Conservation (phyloP, 2,888 invertebrate species). For the Harpalus rufipes region DNA sequence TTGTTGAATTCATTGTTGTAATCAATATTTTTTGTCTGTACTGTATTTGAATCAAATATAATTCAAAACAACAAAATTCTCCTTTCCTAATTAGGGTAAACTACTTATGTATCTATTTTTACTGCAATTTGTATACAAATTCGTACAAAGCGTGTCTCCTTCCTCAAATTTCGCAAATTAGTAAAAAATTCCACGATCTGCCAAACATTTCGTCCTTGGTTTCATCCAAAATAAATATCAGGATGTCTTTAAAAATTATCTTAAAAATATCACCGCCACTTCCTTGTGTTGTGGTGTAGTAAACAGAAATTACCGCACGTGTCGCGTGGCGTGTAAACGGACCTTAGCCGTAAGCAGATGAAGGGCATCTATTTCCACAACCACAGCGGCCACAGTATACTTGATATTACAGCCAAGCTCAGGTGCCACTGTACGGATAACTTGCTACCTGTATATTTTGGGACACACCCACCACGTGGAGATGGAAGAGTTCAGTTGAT, state of each 20-base stretch:
- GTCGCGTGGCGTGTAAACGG: conserved; percentile 28
- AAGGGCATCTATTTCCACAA: conserved; percentile 53
- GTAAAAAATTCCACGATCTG: conserved; percentile 1
- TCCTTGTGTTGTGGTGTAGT: conserved; percentile 37
- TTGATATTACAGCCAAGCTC: conserved; percentile 15
- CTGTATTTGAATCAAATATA: no score
- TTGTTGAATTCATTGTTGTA: no score
- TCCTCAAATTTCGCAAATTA: conserved; percentile 9
- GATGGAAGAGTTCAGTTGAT: background rate
- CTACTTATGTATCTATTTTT: background rate
- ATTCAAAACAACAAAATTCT: no score
- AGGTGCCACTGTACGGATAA: conserved; percentile 10
- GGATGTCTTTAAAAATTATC: conserved; percentile 38
- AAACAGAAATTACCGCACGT: conserved; percentile 54
- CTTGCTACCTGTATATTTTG: conserved; percentile 36
- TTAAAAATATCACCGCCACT: conserved; percentile 54
- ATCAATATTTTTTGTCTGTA: no score
- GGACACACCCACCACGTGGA: conserved; percentile 26
- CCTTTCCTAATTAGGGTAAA: no score
- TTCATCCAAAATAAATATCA: conserved; percentile 59
- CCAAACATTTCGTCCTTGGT: conserved; percentile 47
- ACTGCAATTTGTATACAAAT: background rate
- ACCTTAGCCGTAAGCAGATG: conserved; percentile 20
- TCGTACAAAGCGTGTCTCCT: no score
- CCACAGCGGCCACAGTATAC: background rate